Evolutionary conservation across 2,888 invertebrate genomes (phyloP), one percentile per base, ranked within the genome.

Genomic region (Neria commutata): DNA sequence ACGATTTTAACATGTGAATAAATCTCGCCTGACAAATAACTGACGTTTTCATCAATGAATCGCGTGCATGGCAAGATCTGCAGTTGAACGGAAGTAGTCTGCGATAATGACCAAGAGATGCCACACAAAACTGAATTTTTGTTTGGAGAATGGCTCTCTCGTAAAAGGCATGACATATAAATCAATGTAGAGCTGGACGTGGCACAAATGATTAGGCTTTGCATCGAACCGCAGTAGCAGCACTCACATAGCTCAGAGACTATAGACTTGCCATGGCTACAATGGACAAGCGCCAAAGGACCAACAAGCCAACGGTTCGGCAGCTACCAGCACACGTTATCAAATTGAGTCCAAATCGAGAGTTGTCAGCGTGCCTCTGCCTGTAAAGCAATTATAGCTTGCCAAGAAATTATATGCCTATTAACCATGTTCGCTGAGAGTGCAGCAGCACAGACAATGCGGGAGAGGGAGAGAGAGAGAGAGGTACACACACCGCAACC

Each of bases 371-470:
- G 14, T 14, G n/a, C 3, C n/a, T 37, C 37, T 3, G n/a, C 37
- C 8, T 37, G n/a, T 10, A 6, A 11, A 6, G 11, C n/a, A 37
- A 37, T 37, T 37, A 37, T 14, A 37, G 37, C 37, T 37, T 37
- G n/a, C 37, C 37, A 37, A 37, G 37, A 37, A 37, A 37, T 37
- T 37, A 37, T n/a, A 37, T 37, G n/a, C 37, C 37, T 37, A 37
- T 37, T 37, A 37, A n/a, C 6, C 6, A 6, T 11, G 29, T 8
- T 8, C 4, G 37, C 37, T 37, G 37, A 14, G 37, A 37, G 37
- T 14, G 4, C 6, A 11, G 29, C 11, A 29, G 29, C 6, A 29
- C 11, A 8, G 37, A 11, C 10, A 37, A 37, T 4, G 37, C 6
- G 37, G 4, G 37, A 8, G 37, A 37, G 37, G n/a, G n/a, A 37